Conservation (phyloP, 2,888 invertebrate genomes). For the Calameuta filiformis region DNA sequence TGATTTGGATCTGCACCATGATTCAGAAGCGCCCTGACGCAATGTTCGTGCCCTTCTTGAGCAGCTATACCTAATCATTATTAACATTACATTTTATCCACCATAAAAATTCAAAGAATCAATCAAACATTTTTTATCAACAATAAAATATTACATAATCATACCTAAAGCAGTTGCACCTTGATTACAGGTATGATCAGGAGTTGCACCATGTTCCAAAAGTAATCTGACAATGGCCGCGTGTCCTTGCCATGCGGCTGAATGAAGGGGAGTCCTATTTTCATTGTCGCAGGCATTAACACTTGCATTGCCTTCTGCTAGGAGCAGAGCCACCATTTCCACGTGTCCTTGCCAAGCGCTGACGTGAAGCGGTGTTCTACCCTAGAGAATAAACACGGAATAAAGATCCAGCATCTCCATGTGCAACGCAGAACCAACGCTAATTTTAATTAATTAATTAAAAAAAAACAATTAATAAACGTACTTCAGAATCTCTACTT, state of each 20-base stretch:
- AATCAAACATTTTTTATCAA: neutral
- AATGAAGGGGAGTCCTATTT: constrained; percentile 90
- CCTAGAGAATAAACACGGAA: constrained; percentile 65
- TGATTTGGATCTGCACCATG: constrained; percentile 89
- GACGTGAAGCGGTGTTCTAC: constrained; percentile 89
- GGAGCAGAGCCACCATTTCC: constrained; percentile 88
- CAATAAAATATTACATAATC: constrained; percentile 7
- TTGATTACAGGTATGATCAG: constrained; percentile 93
- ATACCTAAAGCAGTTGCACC: constrained; percentile 91
- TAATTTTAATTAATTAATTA: no score
- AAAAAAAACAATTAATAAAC: neutral
- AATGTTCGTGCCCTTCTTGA: constrained; percentile 94
- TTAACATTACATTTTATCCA: neutral
- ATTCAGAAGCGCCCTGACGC: constrained; percentile 84
- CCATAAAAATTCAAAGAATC: neutral
- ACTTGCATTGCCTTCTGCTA: constrained; percentile 84
- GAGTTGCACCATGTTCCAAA: constrained; percentile 82
- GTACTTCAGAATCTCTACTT: constrained; percentile 85
- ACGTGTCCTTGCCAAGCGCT: constrained; percentile 95
- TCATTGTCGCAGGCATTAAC: constrained; percentile 91
- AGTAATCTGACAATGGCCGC: constrained; percentile 83
- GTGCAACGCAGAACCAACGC: neutral
- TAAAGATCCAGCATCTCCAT: neutral
- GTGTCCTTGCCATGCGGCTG: constrained; percentile 96
- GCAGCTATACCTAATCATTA: constrained; percentile 84